phyloP scores from a whole-genome alignment of 2,113 vertebrate genomes.

The Brachyistius frenatus region DNA sequence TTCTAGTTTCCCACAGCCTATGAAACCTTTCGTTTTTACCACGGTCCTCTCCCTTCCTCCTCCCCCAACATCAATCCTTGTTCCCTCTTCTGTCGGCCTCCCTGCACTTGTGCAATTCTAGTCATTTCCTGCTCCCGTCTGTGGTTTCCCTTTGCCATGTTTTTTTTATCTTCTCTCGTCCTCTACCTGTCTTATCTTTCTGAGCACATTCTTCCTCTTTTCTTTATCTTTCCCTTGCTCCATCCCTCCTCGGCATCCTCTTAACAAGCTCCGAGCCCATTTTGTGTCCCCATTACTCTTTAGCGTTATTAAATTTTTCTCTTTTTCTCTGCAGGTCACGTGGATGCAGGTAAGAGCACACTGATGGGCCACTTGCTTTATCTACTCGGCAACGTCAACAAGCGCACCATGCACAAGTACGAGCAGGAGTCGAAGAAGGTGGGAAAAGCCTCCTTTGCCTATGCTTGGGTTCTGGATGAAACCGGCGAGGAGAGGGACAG shows the following conservation, averaged over 20 bases:
- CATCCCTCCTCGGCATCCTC: neutral
- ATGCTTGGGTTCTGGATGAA: slow-evolving; percentile 99
- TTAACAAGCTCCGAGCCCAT: neutral
- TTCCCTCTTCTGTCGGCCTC: slow-evolving; percentile 54
- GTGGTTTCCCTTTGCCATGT: slow-evolving; percentile 34
- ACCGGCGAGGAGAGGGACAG: slow-evolving; percentile 98
- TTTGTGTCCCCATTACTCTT: neutral
- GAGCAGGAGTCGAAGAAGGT: slow-evolving; percentile 98
- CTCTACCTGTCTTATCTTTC: slow-evolving; percentile 53
- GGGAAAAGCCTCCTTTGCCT: slow-evolving; percentile 97
- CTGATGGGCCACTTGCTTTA: slow-evolving; percentile 98
- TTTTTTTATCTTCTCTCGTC: slow-evolving; percentile 37
- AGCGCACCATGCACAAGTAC: slow-evolving; percentile 99
- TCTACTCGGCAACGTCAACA: slow-evolving; percentile 96
- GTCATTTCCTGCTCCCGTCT: slow-evolving; percentile 37
- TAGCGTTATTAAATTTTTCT: neutral
- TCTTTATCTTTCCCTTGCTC: neutral
- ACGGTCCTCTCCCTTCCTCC: slow-evolving; percentile 6
- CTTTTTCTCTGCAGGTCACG: slow-evolving; percentile 87
- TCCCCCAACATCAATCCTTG: slow-evolving; percentile 28
- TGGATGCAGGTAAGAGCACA: slow-evolving; percentile 99
- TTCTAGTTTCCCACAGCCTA: slow-evolving; percentile 69
- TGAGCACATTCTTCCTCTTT: slow-evolving; percentile 30
- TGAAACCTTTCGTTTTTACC: slow-evolving; percentile 60
- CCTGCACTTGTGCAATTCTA: slow-evolving; percentile 51